These are phyloP conservation scores for Dendrocincla tyrannina DNA, from an alignment of 2,797 vertebrate species.

Conservation along the genomic window DNA sequence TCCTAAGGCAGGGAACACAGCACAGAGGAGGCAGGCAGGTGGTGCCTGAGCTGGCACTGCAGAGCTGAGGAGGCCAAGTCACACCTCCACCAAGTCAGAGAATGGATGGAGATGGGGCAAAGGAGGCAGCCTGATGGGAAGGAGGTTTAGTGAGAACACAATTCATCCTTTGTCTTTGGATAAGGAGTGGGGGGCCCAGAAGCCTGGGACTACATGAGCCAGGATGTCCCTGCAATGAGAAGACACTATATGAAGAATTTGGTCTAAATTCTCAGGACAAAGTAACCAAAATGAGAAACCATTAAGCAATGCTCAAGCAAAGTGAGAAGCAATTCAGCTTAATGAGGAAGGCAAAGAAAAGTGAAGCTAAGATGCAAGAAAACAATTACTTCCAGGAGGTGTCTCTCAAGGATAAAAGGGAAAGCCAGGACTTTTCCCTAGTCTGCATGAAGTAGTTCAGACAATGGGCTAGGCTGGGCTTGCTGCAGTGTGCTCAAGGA, in stretches of 20 bases:
- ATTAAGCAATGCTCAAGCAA: background rate
- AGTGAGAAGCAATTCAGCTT: background rate
- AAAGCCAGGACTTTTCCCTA: background rate
- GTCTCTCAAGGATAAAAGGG: background rate
- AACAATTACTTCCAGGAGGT: background rate
- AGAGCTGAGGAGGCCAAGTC: background rate
- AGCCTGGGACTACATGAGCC: background rate
- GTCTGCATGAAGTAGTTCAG: background rate
- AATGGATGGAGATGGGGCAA: background rate
- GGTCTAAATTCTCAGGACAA: conserved; percentile 7
- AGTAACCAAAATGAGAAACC: background rate
- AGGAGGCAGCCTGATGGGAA: background rate
- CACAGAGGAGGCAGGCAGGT: background rate
- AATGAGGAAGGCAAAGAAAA: background rate
- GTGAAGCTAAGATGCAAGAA: background rate
- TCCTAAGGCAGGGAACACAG: background rate
- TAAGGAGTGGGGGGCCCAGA: fast-evolving
- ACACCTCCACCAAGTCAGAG: fast-evolving
- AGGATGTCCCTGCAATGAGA: background rate
- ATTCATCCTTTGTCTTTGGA: background rate
- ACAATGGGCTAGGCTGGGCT: background rate
- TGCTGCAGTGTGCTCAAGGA: background rate
- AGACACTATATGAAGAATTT: background rate
- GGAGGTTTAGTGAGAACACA: background rate
- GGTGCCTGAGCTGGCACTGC: background rate